Evolutionary conservation across 2,797 vertebrate species (phyloP).

Genomic region (Sparidentex hasta): DNA sequence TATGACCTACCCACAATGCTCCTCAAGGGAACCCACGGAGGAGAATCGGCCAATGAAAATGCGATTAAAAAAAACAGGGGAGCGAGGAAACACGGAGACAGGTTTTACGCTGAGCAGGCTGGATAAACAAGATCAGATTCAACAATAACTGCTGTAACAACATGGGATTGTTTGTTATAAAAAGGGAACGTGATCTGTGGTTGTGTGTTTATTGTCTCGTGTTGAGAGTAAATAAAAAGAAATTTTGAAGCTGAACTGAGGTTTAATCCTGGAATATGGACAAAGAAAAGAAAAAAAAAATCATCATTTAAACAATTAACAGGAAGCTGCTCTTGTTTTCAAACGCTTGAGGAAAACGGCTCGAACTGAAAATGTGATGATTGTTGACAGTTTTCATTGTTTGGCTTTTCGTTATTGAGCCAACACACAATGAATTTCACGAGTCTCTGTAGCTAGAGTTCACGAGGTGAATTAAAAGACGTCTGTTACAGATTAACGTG

Average conservation of each 20-base stretch:
- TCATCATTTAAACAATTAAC: neutral
- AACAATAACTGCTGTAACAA: conserved; percentile 23
- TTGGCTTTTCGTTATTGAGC: conserved; percentile 5
- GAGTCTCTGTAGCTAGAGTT: neutral
- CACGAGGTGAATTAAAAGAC: neutral
- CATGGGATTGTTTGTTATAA: conserved; percentile 15
- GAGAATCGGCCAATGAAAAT: conserved; percentile 50
- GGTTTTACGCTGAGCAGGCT: conserved; percentile 15
- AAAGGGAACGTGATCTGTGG: conserved; percentile 18
- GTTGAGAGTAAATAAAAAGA: conserved; percentile 1
- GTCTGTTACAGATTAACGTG: neutral
- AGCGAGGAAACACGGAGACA: neutral
- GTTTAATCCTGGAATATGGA: conserved; percentile 10
- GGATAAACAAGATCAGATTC: conserved; percentile 45
- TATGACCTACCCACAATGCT: conserved; percentile 62
- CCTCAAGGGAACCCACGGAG: conserved; percentile 44
- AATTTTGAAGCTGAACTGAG: conserved; percentile 2
- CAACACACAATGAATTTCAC: neutral
- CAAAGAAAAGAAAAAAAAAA: neutral
- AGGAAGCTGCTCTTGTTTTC: conserved; percentile 16
- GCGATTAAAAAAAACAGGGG: neutral
- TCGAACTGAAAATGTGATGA: conserved; percentile 19
- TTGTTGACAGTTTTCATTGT: conserved; percentile 20
- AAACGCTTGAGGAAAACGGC: conserved; percentile 7
- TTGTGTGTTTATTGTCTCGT: conserved; percentile 23